Conservation (phyloP, 2,888 invertebrate species). For the Julus scandinavius region DNA sequence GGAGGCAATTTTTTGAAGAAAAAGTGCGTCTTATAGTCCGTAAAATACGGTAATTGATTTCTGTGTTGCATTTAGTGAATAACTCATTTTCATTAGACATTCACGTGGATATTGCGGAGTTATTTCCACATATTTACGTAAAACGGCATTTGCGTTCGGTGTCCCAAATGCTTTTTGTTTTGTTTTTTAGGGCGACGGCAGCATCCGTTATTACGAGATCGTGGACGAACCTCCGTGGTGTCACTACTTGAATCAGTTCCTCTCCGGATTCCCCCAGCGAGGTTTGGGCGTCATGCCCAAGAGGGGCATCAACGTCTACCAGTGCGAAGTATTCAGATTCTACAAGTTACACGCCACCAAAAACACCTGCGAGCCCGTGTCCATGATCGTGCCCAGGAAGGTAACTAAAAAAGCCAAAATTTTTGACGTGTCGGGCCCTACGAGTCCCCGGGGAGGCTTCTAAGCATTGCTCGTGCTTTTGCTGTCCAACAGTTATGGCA, state of each 20-base stretch:
- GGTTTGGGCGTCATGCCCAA: slow-evolving; percentile 94
- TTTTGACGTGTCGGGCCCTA: too few relatives aligned
- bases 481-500: too few relatives aligned
- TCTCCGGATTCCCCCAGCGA: slow-evolving; percentile 97
- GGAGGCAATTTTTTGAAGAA: too few relatives aligned
- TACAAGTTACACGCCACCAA: slow-evolving; percentile 84
- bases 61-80: too few relatives aligned
- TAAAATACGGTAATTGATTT: too few relatives aligned
- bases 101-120: too few relatives aligned
- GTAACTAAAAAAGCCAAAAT: slow-evolving; percentile 64
- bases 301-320: slow-evolving; percentile 92
- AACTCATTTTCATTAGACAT: too few relatives aligned
- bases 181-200: slow-evolving; percentile 84
- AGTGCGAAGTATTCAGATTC: slow-evolving; percentile 95
- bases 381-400: slow-evolving; percentile 98
- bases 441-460: too few relatives aligned
- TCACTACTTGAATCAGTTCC: slow-evolving; percentile 96
- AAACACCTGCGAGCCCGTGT: slow-evolving; percentile 85
- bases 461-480: too few relatives aligned
- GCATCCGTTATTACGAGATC: slow-evolving; percentile 93
- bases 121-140: too few relatives aligned
- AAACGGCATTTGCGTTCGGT: too few relatives aligned
- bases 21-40: too few relatives aligned
- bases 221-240: slow-evolving; percentile 94
- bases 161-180: slow-evolving; percentile 54